Evolutionary conservation across 2,888 invertebrate genomes (phyloP), one percentile per base, ranked within the genome.

Genomic region (Drosophila seclusa): DNA sequence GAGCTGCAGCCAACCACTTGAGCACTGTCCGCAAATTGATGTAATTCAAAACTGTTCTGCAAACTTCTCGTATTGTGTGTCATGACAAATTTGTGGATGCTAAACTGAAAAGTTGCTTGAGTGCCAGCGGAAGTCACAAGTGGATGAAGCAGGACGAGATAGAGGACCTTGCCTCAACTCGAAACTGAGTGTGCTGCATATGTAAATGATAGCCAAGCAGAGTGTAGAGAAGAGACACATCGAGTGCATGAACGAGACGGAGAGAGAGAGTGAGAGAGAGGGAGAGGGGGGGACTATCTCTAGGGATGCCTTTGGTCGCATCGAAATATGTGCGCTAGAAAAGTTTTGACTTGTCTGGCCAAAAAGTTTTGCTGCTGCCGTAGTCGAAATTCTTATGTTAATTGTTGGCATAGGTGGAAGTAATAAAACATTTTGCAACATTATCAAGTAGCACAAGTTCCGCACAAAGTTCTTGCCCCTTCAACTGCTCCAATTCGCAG

Each of bases 331-430:
- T 59, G 73, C 36, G 58, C 55, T 50, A 67, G 18, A 52, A 76
- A 82, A 84, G 73, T 87, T 84, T 78, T 70, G 58, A 64, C 57
- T 61, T 75, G 85, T 82, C 82, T 78, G 78, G 72, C 54, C 57
- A 16, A 75, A 83, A 83, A 74, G 34, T 48, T 83, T 77, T 67
- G 57, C 53, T 71, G 49, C 27, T 60, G 60, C 61, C 63, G 38
- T 64, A 59, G 72, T 60, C 68, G 66, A 79, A 73, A 86, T 86
- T 87, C 81, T 79, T 85, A 85, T 87, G 87, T 75, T 87, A 86
- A 86, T 86, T 86, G 87, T 83, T 85, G 77, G 79, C 85, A 87
- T 86, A 85, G 81, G 85, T 86, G 85, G 87, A 86, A 85, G 87
- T 87, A 87, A 85, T 86, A 87, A 85, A 86, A 86, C 85, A 83